These are phyloP conservation scores for Hirudinaria manillensis DNA, from an alignment of 2,888 invertebrate genomes.

Conservation along the genomic window DNA sequence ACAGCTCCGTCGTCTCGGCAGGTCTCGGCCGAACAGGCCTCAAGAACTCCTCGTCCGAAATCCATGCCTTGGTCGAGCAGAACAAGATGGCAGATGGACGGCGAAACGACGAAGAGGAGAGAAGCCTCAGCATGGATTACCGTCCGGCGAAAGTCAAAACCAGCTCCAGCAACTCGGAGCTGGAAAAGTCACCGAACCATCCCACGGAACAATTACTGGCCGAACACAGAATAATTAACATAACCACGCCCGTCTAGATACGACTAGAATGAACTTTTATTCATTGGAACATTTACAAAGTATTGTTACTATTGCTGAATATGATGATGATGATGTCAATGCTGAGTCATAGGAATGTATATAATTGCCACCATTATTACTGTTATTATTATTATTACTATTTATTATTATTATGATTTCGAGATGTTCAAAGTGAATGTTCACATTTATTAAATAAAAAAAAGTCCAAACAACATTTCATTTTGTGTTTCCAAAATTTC, in stretches of 20 bases:
- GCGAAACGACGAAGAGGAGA: slow-evolving; percentile 1
- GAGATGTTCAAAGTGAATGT: no score
- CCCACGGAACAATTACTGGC: slow-evolving; percentile 11
- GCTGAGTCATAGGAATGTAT: no score
- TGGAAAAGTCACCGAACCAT: background rate
- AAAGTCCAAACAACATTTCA: no score
- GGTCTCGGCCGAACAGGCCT: background rate
- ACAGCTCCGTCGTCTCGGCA: background rate
- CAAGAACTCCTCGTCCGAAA: slow-evolving; percentile 4
- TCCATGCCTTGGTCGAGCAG: slow-evolving; percentile 23
- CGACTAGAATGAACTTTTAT: no score
- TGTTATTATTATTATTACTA: no score
- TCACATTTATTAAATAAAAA: no score
- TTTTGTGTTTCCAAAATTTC: no score
- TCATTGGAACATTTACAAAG: no score
- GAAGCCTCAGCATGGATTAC: slow-evolving; percentile 10
- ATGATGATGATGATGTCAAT: no score
- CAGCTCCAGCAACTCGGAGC: slow-evolving; percentile 17
- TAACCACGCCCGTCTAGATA: slow-evolving; percentile 20
- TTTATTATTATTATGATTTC: no score
- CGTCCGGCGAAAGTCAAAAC: background rate
- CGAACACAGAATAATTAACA: slow-evolving; percentile 26
- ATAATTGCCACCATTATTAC: no score
- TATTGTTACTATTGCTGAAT: no score
- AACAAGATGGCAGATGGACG: background rate